Conservation (phyloP, 1,140 invertebrate species). For the Scaptomyza montana region DNA sequence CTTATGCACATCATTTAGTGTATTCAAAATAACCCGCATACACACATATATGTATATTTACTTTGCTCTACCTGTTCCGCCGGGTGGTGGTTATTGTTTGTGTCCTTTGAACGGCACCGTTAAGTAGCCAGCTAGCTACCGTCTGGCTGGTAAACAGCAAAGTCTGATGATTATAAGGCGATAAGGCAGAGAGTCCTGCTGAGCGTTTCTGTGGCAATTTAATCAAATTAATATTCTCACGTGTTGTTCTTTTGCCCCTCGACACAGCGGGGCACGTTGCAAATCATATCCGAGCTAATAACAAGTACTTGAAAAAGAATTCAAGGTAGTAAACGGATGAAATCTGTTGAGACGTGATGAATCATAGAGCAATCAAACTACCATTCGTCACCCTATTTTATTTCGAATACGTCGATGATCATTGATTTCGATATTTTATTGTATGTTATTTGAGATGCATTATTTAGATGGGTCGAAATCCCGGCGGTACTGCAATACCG, state of each 20-base stretch:
- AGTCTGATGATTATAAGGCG: slow-evolving; percentile 45
- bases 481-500: slow-evolving; percentile 86
- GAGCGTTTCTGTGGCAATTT: slow-evolving; percentile 77
- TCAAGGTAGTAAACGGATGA: too few relatives aligned
- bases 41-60: neutral
- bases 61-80: slow-evolving; percentile 2
- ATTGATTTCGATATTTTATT: too few relatives aligned
- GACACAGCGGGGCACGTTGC: slow-evolving; percentile 44
- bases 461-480: slow-evolving; percentile 5
- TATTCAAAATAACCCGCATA: slow-evolving; percentile 66
- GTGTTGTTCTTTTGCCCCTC: slow-evolving; percentile 56
- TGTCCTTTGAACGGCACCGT: slow-evolving; percentile 16
- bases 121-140: slow-evolving; percentile 60
- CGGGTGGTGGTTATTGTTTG: slow-evolving; percentile 44
- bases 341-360: too few relatives aligned
- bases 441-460: neutral
- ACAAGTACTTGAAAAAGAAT: neutral
- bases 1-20: slow-evolving; percentile 74
- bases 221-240: slow-evolving; percentile 83
- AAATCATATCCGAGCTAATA: slow-evolving; percentile 5
- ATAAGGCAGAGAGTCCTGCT: slow-evolving; percentile 58
- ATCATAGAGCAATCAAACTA: too few relatives aligned
- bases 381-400: too few relatives aligned
- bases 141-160: slow-evolving; percentile 8
- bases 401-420: too few relatives aligned